Base-by-base conservation (phyloP, 2,888 invertebrate species). In the Pilophorus perplexus region DNA sequence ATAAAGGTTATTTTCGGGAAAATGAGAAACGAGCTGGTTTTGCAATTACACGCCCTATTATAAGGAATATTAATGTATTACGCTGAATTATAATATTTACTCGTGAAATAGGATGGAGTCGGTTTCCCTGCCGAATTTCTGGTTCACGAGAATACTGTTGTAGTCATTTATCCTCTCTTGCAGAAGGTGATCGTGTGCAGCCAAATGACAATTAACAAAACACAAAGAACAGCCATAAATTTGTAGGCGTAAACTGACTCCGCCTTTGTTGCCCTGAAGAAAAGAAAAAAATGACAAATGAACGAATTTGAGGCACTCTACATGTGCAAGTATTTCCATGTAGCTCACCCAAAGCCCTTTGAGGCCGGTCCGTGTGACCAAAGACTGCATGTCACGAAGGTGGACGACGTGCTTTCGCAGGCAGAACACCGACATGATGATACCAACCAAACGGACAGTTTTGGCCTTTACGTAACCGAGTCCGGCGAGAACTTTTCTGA, bases 181-280 rank as follows among this genome's bases (percentile, higher is more conserved):
- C 59, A 92, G 79, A 71, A 89, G 82, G 72, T 90, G 85, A 75
- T 93, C 91, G 75, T 96, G 95, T 2, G 96, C 91, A 1, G 93
- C 89, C 72, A 97, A 78, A 78, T 97, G 96, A 50, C 89, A 85
- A 76, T 94, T 95, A 6, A 96, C 88, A 65, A 95, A 83, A 75
- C 93, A 90, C 59, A 95, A 75, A 1, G 91, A 93, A 74, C 91
- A 88, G 1, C 94, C 95, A 75, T 92, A 91, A 28, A 93, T 82
- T 74, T 88, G 89, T 74, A 96, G 84, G 67, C 96, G 82, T 60
- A 94, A 81, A 75, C 90, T 92, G 1, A 94, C 90, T 2, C 91
- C 95, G 18, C 96, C 96, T 81, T 97, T 97, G 79, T 95, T 96
- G 25, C 96, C 97, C 93, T 93, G 77, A 8, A 37, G 54, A 40